Base-by-base conservation (phyloP, 2,113 vertebrate genomes). In the Atrichornis clamosus region DNA sequence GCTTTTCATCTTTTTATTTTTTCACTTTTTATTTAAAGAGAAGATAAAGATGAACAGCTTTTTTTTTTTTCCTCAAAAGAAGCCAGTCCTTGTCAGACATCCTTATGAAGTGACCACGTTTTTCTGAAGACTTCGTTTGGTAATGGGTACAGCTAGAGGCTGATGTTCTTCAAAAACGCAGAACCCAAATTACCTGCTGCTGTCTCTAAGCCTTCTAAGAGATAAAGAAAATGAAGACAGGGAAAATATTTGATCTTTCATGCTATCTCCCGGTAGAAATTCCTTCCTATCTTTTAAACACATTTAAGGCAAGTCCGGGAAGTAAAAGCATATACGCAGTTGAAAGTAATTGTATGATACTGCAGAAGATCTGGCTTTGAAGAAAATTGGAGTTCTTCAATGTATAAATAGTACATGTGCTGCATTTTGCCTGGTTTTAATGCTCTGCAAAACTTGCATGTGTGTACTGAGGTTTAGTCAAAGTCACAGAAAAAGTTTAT, bases 171-270 rank as follows among this genome's bases (percentile, higher is more conserved):
- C n/a, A 83, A 88, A 94, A 92, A 70, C 2, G 8, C 28, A 91
- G 90, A 63, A 76, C 56, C 21, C 84, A 81, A 88, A 92, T 89
- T 93, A 94, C 93, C 90, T 81, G 37, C 92, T 92, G 88, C 86
- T 84, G 24, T 87, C 84, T 94, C 80, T 68, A 84, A 93, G 73
- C 72, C 60, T 80, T 86, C 44, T 59, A 70, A 84, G 95, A 85
- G 93, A 96, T 93, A 95, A 97, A 93, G 84, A 84, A 97, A 87
- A 81, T 76, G 87, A 81, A 94, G 79, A 88, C 52, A 89, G 62
- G 47, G 44, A 78, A 95, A 92, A 78, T 56, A 93, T 90, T 89
- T 91, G 80, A 95, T 95, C 85, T 88, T 95, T 84, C 82, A 63
- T 30, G 55, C 44, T 96, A 74, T 93, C 86, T 84, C 49, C 83